These are phyloP conservation scores for Diabrotica balteata DNA, from an alignment of 2,888 invertebrate species.

Conservation along the genomic window DNA sequence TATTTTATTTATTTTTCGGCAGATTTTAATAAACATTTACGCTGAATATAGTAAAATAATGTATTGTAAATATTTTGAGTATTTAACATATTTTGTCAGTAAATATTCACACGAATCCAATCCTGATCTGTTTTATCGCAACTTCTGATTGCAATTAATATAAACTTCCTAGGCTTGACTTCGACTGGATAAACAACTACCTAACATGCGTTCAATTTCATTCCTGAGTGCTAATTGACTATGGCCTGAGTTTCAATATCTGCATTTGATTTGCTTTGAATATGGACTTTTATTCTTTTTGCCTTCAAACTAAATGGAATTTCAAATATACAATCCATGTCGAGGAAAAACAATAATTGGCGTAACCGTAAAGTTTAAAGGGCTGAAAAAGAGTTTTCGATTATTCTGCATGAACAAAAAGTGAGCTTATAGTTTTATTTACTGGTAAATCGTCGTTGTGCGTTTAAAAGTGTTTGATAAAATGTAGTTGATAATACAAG, in stretches of 20 bases:
- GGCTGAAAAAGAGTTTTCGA: too few relatives aligned
- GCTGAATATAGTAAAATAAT: too few relatives aligned
- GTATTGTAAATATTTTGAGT: background rate
- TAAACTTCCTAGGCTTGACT: conserved; percentile 18
- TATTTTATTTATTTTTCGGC: too few relatives aligned
- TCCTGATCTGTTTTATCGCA: conserved; percentile 11
- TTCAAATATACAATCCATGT: background rate
- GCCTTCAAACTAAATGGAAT: background rate
- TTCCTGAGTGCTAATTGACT: conserved; percentile 14
- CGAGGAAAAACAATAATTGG: background rate
- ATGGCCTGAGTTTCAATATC: conserved; percentile 15
- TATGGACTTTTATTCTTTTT: conserved; percentile 1
- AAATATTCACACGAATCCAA: background rate
- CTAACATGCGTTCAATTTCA: conserved; percentile 15
- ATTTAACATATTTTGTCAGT: background rate
- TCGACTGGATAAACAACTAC: conserved; percentile 18
- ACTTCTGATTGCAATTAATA: conserved; percentile 26
- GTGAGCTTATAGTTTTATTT: background rate
- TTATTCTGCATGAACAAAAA: background rate
- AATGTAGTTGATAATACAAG: too few relatives aligned
- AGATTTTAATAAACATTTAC: too few relatives aligned
- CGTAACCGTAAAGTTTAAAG: background rate
- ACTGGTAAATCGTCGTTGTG: too few relatives aligned
- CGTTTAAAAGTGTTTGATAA: too few relatives aligned
- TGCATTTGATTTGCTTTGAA: conserved; percentile 15